phyloP scores from a whole-genome alignment of 2,113 vertebrate species.

The Paramormyrops kingsleyae region DNA sequence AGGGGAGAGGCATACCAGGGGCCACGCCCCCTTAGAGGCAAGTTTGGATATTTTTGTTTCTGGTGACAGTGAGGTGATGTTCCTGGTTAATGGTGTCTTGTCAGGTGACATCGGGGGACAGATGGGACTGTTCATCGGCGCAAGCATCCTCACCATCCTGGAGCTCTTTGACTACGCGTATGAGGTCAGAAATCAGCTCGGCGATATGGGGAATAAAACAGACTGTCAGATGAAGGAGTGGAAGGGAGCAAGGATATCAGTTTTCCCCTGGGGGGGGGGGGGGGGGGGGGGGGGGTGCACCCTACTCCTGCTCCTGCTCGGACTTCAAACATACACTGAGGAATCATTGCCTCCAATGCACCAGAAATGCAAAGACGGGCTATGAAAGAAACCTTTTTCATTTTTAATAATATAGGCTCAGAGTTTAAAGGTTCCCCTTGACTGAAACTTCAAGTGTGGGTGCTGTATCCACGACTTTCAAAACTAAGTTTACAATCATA shows the following conservation, averaged over 20 bases:
- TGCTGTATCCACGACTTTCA: neutral
- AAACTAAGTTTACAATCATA: neutral
- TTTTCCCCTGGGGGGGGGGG: neutral
- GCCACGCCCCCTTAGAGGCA: neutral
- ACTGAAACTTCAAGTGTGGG: neutral
- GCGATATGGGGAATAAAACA: neutral
- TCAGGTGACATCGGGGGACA: conserved; percentile 96
- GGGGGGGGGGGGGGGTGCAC: neutral
- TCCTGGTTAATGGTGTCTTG: conserved; percentile 11
- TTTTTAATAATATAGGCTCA: neutral
- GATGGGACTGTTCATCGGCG: conserved; percentile 97
- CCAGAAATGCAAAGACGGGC: neutral
- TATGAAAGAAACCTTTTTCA: neutral
- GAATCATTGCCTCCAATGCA: neutral
- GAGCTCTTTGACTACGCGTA: conserved; percentile 98
- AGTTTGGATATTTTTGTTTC: neutral
- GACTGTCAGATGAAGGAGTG: neutral
- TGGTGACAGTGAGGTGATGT: neutral
- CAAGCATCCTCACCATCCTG: conserved; percentile 95
- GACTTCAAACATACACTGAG: neutral
- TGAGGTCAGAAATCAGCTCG: conserved; percentile 69
- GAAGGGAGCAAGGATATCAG: neutral
- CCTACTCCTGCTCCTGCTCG: neutral
- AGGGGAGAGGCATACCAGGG: neutral
- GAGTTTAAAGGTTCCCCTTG: neutral